A percentile compares a stretch with the other conserved stretches of the same genome.
phyloP scores from a whole-genome alignment of 2,797 vertebrate genomes.

The Megaceryle alcyon region DNA sequence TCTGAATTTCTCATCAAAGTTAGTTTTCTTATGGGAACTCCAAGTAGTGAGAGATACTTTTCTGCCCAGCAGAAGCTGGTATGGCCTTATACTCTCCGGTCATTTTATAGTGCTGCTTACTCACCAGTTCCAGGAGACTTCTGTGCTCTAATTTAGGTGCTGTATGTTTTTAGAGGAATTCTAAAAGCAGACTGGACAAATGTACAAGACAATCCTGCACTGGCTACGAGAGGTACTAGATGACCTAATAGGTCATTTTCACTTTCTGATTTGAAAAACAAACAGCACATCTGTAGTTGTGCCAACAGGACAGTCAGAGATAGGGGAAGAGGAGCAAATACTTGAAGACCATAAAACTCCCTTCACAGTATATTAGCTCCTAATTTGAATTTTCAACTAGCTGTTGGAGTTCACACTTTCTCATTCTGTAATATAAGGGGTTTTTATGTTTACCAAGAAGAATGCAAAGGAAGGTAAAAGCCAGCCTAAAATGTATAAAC shows the following conservation, averaged over 20 bases:
- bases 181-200: slow-evolving; percentile 4
- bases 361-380: not conserved
- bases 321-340: not conserved
- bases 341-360: not conserved
- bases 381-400: not conserved
- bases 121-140: not conserved
- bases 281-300: not conserved
- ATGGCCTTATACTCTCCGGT: not conserved
- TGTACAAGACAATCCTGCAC: not conserved
- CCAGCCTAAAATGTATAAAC: not conserved
- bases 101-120: not conserved
- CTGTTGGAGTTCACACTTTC: not conserved
- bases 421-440: not conserved
- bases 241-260: not conserved
- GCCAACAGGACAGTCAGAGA: not conserved
- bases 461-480: not conserved
- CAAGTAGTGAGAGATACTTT: not conserved
- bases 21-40: not conserved
- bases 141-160: not conserved
- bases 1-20: not conserved
- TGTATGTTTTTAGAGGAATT: not conserved
- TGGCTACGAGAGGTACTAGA: not conserved
- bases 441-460: not conserved
- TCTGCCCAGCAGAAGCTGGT: slow-evolving; percentile 4
- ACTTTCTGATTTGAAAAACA: slow-evolving; percentile 13